phyloP scores from a whole-genome alignment of 2,888 invertebrate species.

The Diplolepis rosae region DNA sequence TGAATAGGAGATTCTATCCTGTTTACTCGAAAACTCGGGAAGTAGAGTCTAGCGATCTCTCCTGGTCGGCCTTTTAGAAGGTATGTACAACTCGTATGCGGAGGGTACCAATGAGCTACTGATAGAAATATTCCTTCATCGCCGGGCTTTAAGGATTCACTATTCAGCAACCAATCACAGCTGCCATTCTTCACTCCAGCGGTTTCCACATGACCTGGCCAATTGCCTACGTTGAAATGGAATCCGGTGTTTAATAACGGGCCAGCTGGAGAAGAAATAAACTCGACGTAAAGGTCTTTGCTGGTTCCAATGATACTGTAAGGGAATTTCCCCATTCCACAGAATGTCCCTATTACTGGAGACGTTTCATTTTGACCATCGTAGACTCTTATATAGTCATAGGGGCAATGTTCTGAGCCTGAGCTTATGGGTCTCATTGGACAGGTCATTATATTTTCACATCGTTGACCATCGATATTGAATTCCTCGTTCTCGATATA shows the following conservation, averaged over 20 bases:
- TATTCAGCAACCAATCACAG: constrained; percentile 91
- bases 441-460: constrained; percentile 96
- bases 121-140: constrained; percentile 93
- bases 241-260: constrained; percentile 94
- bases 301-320: constrained; percentile 95
- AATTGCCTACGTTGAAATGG: constrained; percentile 95
- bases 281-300: constrained; percentile 90
- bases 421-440: constrained; percentile 94
- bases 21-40: constrained; percentile 92
- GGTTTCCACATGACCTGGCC: constrained; percentile 94
- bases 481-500: constrained; percentile 95
- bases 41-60: constrained; percentile 91
- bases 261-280: constrained; percentile 91
- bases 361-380: constrained; percentile 92
- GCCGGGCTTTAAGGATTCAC: constrained; percentile 85
- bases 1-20: constrained; percentile 91
- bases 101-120: constrained; percentile 95
- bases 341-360: constrained; percentile 92
- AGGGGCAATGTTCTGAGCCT: constrained; percentile 90
- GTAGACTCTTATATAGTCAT: constrained; percentile 91
- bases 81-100: constrained; percentile 93
- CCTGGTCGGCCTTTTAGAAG: constrained; percentile 90
- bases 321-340: constrained; percentile 94
- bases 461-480: constrained; percentile 93
- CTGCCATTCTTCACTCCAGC: constrained; percentile 90